Conservation (phyloP, 2,113 vertebrate genomes). For the Psophia crepitans region DNA sequence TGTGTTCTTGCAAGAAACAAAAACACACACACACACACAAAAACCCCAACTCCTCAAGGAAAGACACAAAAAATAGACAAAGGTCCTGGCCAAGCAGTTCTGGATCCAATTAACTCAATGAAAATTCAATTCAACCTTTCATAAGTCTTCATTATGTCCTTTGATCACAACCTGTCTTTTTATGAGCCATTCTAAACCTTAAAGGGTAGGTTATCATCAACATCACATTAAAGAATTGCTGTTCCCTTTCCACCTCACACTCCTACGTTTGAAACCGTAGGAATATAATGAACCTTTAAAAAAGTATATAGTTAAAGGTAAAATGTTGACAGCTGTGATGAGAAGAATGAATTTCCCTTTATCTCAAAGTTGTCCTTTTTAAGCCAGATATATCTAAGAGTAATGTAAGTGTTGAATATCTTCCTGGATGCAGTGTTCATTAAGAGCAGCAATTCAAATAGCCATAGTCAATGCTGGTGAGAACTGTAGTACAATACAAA, state of each 20-base stretch:
- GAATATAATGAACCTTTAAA: background rate
- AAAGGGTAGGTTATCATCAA: background rate
- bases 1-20: background rate
- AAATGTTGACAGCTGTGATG: constrained; percentile 16
- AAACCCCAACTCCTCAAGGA: rapidly evolving
- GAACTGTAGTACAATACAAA: background rate
- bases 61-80: background rate
- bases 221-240: background rate
- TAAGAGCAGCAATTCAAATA: background rate
- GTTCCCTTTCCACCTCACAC: background rate
- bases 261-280: background rate
- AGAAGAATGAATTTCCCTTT: background rate
- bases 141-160: background rate
- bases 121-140: background rate
- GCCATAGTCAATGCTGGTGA: background rate
- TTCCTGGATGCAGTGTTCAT: background rate
- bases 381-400: background rate
- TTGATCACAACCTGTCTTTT: background rate
- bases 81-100: background rate
- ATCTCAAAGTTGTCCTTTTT: background rate
- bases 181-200: background rate
- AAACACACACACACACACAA: background rate
- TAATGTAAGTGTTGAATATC: background rate
- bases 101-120: background rate
- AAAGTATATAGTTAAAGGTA: background rate